Conservation (phyloP, 2,113 vertebrate species). For the Mus pahari region DNA sequence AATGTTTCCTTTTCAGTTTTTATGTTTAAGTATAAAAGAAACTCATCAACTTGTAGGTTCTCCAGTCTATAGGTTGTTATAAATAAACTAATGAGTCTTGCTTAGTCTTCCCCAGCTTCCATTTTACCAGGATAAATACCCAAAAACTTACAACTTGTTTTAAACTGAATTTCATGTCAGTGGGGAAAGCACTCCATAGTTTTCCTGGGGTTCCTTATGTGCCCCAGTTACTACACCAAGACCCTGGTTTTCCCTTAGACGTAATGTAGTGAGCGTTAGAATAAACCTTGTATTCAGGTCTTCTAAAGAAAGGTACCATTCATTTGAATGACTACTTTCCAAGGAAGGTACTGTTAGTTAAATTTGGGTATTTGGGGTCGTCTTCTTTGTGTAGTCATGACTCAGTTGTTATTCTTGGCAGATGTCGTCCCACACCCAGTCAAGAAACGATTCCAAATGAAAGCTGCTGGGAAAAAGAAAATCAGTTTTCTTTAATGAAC, state of each 20-base stretch:
- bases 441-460: neutral
- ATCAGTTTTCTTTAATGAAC: neutral
- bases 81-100: neutral
- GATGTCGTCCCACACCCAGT: neutral
- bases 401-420: neutral
- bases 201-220: neutral
- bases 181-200: neutral
- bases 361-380: neutral
- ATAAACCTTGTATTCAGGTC: neutral
- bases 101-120: neutral
- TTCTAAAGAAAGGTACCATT: neutral
- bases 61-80: constrained; percentile 2
- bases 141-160: neutral
- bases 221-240: neutral
- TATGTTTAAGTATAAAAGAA: constrained; percentile 35
- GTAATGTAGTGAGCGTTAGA: neutral
- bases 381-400: neutral
- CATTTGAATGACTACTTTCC: neutral
- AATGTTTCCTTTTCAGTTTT: neutral
- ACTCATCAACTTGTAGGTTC: constrained; percentile 20
- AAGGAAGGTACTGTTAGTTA: constrained; percentile 24
- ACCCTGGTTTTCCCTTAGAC: neutral
- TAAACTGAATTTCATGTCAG: neutral
- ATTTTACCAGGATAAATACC: neutral
- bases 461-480: neutral